These are phyloP conservation scores for Chamaedrilus cognettii DNA, from an alignment of 2,888 invertebrate genomes.

Conservation along the genomic window DNA sequence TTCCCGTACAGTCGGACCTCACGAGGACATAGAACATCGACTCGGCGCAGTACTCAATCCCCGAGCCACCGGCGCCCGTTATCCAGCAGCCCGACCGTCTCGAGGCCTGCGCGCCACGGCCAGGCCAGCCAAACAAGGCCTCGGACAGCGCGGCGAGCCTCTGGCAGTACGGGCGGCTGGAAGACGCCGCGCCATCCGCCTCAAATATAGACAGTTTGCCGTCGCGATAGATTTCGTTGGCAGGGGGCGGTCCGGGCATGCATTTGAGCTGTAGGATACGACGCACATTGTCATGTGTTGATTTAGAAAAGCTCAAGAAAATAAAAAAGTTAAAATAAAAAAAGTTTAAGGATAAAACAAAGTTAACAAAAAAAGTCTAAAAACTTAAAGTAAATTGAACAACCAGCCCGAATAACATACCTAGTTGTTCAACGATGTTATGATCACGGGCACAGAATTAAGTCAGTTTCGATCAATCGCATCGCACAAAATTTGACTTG, in stretches of 20 bases:
- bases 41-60: neutral
- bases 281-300: too few species aligned
- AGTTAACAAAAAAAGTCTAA: too few species aligned
- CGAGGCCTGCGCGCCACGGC: neutral
- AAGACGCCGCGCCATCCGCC: neutral
- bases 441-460: too few species aligned
- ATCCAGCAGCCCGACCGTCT: neutral
- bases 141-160: neutral
- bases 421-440: too few species aligned
- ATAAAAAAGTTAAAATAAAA: too few species aligned
- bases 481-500: too few species aligned
- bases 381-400: too few species aligned
- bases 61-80: neutral
- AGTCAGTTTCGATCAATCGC: too few species aligned
- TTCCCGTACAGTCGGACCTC: neutral
- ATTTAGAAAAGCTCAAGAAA: too few species aligned
- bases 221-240: neutral
- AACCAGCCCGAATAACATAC: too few species aligned
- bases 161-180: neutral
- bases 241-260: neutral
- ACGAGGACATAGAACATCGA: neutral
- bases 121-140: neutral
- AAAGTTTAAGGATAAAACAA: too few species aligned
- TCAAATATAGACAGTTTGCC: neutral
- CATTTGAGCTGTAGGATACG: neutral